Evolutionary conservation across 2,113 vertebrate species (phyloP), one percentile per base, ranked within the genome.

Genomic region (Phaethornis superciliosus): DNA sequence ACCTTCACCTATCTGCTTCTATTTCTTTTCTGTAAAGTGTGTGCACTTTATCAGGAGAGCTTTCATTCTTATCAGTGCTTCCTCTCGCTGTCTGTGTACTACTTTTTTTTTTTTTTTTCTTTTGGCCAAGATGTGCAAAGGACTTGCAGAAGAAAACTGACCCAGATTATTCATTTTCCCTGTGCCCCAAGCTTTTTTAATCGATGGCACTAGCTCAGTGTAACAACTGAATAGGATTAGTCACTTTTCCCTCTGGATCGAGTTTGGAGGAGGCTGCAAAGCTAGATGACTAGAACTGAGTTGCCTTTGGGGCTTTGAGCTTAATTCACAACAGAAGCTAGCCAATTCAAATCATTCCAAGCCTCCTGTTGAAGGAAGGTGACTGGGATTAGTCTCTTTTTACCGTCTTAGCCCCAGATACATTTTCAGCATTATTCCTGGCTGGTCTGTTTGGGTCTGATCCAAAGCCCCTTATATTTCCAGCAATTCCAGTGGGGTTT

Each of bases 211-310:
- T 81, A 84, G 71, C 71, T 93, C 80, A 75, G 64, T 37, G 27
- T 65, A 92, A 65, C 30, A 75, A 81, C 88, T 92, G 88, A 84
- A 86, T 86, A 89, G 88, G 90, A 94, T 92, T 94, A 92, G 83
- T 84, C 90, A 90, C 67, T 93, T 94, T 71, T 92, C 92, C 88
- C 95, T 81, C 92, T 86, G 92, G 88, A 90, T 54, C 0, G 17
- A 92, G 65, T 94, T 94, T 96, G 94, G 80, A 96, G 69, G 72
- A 95, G 83, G 49, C 83, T 94, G 90, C 81, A 92, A 88, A 93
- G 72, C 85, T 90, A 81, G 64, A 93, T 94, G 94, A 56, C 92
- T 95, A 77, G 64, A 93, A 89, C 12, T 0, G 1, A 81, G 92
- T 94, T 90, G 88, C 72, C 94, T 93, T 93, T 92, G 69, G 88